Evolutionary conservation across 2,797 vertebrate species (phyloP), one percentile per base, ranked within the genome.

Genomic region (Oceanodroma leucorhoa): DNA sequence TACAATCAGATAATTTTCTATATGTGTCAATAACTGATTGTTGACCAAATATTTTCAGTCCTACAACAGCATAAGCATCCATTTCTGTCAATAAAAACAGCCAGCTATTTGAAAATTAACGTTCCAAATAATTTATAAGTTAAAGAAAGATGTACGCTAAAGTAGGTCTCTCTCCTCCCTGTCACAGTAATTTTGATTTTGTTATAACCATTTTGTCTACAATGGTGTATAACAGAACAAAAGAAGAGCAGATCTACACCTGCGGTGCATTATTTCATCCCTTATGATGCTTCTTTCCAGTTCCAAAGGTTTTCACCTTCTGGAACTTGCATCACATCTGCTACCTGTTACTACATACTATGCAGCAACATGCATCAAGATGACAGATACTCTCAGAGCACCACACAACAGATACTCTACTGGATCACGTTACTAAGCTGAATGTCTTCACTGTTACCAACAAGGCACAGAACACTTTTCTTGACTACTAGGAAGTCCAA

Each of bases 271-370:
- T 77, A 64, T 9, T 64, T 66, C 27, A 79, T 26, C 27, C 34
- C 21, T 82, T 81, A 91, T 43, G 30, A 81, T 14, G 19, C 57
- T 26, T 65, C 7, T 51, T 69, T 40, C 22, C 6, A 57, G 83
- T 84, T 82, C 54, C 54, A 86, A 48, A 94, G 41, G 38, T 27
- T 36, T 94, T 82, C 32, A 65, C 67, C 13, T 90, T 79, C 70
- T 65, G 34, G 58, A 93, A 82, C 11, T 50, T 32, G 5, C 14
- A 50, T 51, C 41, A 27, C 12, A 67, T 57, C 73, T 87, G 55
- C 60, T 64, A 84, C 17, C 60, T 75, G 34, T 58, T 89, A 70
- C 24, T 30, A 65, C 14, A 55, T 18, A 45, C 16, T n/a, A 48
- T 5, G 12, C n/a, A 65, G 54, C 38, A 92, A 36, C 3, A 11